Evolutionary conservation across 2,888 invertebrate genomes (phyloP).

Genomic region (Agrochola lychnidis): DNA sequence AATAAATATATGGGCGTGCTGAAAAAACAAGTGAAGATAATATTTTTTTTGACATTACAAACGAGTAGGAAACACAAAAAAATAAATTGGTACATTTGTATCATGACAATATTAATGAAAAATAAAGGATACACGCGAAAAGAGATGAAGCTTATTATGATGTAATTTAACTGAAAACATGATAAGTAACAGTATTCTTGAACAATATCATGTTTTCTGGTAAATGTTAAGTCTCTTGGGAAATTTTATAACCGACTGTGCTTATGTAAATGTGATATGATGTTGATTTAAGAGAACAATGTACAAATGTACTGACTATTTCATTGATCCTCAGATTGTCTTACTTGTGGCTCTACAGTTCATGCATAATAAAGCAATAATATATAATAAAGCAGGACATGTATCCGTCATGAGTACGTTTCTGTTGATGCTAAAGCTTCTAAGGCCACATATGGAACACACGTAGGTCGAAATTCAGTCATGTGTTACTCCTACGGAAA

Average conservation of each 20-base stretch:
- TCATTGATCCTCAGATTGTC: not conserved
- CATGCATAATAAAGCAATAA: conserved; percentile 1
- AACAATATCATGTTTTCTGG: not conserved
- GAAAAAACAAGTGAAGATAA: not conserved
- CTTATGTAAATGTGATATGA: not conserved
- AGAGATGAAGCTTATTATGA: not conserved
- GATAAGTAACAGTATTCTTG: conserved; percentile 1
- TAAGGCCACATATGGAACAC: not conserved
- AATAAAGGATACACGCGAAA: conserved; percentile 12
- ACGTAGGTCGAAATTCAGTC: not conserved
- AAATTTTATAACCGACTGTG: conserved; percentile 13
- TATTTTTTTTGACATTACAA: not conserved
- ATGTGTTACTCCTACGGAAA: not conserved
- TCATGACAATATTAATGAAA: conserved; percentile 28
- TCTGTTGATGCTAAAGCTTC: not conserved
- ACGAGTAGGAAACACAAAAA: not conserved
- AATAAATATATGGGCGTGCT: not conserved
- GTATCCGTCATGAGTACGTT: not conserved
- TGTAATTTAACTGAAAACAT: conserved; percentile 20
- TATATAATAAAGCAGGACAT: conserved; percentile 1
- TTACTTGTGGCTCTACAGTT: not conserved
- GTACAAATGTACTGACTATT: too few relatives aligned
- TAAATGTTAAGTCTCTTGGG: conserved; percentile 20
- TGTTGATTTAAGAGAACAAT: not conserved
- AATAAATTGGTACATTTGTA: conserved; percentile 19